Base-by-base conservation (phyloP, 2,113 vertebrate species). In the Seriola dumerili region DNA sequence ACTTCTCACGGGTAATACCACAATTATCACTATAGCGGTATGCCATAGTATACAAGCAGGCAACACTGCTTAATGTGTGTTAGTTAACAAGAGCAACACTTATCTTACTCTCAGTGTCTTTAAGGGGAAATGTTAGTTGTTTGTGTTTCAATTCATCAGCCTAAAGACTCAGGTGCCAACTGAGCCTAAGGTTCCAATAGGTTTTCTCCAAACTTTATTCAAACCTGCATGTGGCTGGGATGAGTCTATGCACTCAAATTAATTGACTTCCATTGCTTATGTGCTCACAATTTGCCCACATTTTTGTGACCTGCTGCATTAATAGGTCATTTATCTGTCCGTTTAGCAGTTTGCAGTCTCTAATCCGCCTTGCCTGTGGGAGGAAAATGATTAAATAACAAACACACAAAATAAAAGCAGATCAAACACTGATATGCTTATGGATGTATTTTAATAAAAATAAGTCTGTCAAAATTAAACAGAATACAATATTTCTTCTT, bases 401-500 rank as follows among this genome's bases (percentile, higher is more conserved):
- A 57, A 48, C 23, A 78, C 8, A 72, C 11, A 0, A 52, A 81
- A 87, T 40, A 64, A 85, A 70, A 66, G 83, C 80, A 74, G 36
- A 66, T 42, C 88, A 5, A 69, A 19, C 67, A 46, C 59, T 76
- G 8, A 77, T 94, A 93, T 95, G 95, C 96, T 96, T 96, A 97
- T 96, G 96, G 96, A 97, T 96, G 97, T 97, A 98, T 98, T 99
- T 99, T 98, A 99, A 98, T 99, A 98, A 98, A 98, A 99, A 99
- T 98, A 98, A 97, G 97, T 98, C 96, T 98, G 97, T 98, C 97
- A 97, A 97, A 98, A 97, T 97, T 97, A 97, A 98, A 97, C 96
- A 97, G 96, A 97, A 97, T 93, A 96, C 95, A 96, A 95, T 96
- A 95, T 96, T 95, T 96, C 94, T 97, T 96, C 96, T 90, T 90